Conservation (phyloP, 2,888 invertebrate genomes). For the Antitype chi region DNA sequence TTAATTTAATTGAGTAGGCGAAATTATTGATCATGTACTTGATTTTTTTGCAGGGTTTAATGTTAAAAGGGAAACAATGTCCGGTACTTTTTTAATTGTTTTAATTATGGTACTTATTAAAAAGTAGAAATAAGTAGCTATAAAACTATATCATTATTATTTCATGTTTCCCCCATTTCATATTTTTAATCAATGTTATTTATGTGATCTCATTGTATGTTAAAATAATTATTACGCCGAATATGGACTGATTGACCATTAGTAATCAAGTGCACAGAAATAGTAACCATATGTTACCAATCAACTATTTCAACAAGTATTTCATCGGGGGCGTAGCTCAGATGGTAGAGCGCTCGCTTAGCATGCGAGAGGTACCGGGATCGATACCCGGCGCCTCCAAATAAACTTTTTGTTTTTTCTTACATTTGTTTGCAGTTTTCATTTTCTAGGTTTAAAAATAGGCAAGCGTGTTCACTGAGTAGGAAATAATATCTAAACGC, state of each 20-base stretch:
- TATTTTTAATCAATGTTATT: background rate
- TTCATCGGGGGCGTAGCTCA: conserved; percentile 79
- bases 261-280: background rate
- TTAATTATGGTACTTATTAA: too few relatives aligned
- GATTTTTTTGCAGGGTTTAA: too few relatives aligned
- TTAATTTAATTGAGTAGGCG: background rate
- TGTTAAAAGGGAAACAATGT: background rate
- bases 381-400: conserved; percentile 91
- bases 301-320: rapidly evolving
- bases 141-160: background rate
- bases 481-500: conserved; percentile 56
- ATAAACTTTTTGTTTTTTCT: conserved; percentile 64
- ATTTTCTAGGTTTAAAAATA: conserved; percentile 48
- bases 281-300: rapidly evolving
- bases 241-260: background rate
- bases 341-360: conserved; percentile 90
- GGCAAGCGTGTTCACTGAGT: conserved; percentile 54
- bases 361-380: conserved; percentile 91
- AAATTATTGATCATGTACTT: background rate
- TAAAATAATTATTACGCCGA: background rate
- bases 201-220: too few relatives aligned
- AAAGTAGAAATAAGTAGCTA: background rate
- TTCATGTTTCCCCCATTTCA: background rate
- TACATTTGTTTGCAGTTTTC: conserved; percentile 35
- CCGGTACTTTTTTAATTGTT: background rate